Evolutionary conservation across 2,888 invertebrate species (phyloP), one percentile per base, ranked within the genome.

Genomic region (Tipula unca): DNA sequence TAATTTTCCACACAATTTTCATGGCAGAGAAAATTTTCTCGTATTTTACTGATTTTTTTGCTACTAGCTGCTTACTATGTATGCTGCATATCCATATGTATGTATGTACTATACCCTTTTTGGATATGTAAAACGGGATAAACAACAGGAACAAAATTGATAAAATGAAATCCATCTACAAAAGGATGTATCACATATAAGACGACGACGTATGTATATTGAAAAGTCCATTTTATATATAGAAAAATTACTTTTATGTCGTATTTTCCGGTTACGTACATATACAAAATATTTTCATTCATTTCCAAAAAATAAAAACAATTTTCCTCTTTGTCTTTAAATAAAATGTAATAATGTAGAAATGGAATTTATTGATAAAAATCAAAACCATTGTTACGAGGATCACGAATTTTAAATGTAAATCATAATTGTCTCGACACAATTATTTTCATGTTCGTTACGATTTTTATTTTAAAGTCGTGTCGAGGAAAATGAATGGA

Each of bases 391-490:
- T 69, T 69, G 69, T 69, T 69, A 20, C 3, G 25, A 25, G 25
- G 69, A 69, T 69, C 69, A 69, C 69, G 69, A 69, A 69, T 69
- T 69, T 69, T 69, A 69, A 69, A 69, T 69, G 69, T 69, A 69
- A 69, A 69, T 69, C 69, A 69, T 69, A 69, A 69, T 69, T 69
- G 69, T 69, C 69, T 69, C 69, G 69, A 69, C 69, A 69, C 69
- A 69, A 69, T 69, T 69, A 69, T 69, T 54, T 17, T 54, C n/a
- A n/a, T 17, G 17, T 54, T 54, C 48, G 48, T 17, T 54, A 54
- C 48, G 48, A 17, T 54, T 54, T 39, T 54, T 54, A 54, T 54
- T 69, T 69, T 25, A 69, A 69, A 69, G 25, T 69, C 69, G 69
- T 69, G 69, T 69, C 69, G 69, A 69, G 20, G 20, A 69, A 69